Conservation (phyloP, 2,113 vertebrate species). For the Zeus faber region DNA sequence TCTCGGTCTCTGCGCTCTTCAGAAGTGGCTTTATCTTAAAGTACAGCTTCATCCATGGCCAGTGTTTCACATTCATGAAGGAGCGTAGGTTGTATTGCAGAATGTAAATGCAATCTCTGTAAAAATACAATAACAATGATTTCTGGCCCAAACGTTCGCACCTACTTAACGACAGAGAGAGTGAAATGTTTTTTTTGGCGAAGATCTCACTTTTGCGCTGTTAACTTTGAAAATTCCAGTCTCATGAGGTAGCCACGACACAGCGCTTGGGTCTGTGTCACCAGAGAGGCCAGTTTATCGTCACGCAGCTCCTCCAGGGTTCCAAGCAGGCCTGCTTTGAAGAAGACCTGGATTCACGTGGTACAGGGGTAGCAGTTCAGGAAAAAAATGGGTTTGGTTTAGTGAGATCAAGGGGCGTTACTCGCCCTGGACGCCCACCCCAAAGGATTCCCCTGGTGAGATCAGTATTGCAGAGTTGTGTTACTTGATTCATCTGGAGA, state of each 20-base stretch:
- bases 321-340: constrained; percentile 86
- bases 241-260: constrained; percentile 79
- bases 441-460: too few species aligned
- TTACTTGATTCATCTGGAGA: too few species aligned
- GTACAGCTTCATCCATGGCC: constrained; percentile 73
- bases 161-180: too few species aligned
- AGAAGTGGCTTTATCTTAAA: constrained; percentile 72
- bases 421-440: too few species aligned
- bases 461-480: too few species aligned
- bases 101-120: constrained; percentile 80
- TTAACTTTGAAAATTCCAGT: constrained; percentile 77
- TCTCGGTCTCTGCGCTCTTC: constrained; percentile 70
- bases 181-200: too few species aligned
- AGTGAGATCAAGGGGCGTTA: too few species aligned
- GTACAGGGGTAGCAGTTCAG: too few species aligned
- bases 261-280: constrained; percentile 78
- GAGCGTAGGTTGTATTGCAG: constrained; percentile 82
- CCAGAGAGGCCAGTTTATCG: constrained; percentile 78
- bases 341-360: constrained; percentile 88
- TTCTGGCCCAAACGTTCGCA: too few species aligned
- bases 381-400: too few species aligned
- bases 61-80: constrained; percentile 73
- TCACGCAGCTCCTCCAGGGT: constrained; percentile 86
- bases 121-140: background rate
- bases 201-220: too few species aligned